A percentile compares a stretch with the other conserved stretches of the same genome.
phyloP scores from a whole-genome alignment of 1,140 invertebrate species.

The Dreissena polymorpha region DNA sequence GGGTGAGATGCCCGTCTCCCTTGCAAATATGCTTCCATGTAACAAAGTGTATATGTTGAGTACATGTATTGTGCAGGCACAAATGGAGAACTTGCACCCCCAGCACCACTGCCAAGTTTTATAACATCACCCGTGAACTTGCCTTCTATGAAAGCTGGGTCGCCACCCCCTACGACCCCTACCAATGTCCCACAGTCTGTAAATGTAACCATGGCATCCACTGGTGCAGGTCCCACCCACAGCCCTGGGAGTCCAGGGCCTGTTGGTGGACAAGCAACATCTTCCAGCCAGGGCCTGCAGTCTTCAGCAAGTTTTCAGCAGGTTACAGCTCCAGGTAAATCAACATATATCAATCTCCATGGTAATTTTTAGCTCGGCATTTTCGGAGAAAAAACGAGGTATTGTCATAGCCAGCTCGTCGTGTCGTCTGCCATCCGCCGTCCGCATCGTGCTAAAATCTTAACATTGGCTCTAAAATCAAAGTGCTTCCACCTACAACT shows the following conservation, averaged over 20 bases:
- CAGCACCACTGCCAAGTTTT: constrained; percentile 62
- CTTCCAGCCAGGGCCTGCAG: neutral
- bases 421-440: no score
- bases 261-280: neutral
- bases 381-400: no score
- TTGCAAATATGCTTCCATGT: neutral
- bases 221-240: neutral
- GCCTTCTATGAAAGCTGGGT: constrained; percentile 20
- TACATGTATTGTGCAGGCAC: neutral
- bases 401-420: no score
- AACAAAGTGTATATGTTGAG: neutral
- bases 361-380: no score
- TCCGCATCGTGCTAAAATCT: no score
- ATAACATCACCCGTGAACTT: constrained; percentile 41
- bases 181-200: neutral
- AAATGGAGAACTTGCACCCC: constrained; percentile 32
- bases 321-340: constrained; percentile 46
- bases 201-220: neutral
- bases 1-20: neutral
- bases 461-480: no score
- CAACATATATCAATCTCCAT: no score
- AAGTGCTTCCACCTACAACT: no score
- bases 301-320: constrained; percentile 24
- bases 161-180: constrained; percentile 1
- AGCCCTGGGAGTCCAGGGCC: neutral